Evolutionary conservation across 2,888 invertebrate species (phyloP).

Genomic region (Lutraria lutraria): DNA sequence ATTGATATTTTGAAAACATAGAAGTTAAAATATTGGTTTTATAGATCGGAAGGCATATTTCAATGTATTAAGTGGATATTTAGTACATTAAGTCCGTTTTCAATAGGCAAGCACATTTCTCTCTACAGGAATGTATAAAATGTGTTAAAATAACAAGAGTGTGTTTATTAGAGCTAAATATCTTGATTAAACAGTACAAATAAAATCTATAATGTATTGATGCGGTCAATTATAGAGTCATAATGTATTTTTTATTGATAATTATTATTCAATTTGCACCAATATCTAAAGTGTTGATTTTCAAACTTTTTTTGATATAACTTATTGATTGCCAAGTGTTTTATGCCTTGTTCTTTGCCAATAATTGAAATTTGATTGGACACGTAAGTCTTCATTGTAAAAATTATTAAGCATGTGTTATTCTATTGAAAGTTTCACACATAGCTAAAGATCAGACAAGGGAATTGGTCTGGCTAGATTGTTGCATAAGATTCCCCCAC

Average conservation of each 20-base stretch:
- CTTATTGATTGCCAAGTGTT: neutral
- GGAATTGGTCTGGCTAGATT: neutral
- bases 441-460: neutral
- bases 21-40: neutral
- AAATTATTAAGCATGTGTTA: neutral
- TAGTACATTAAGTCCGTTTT: neutral
- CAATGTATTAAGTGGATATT: too few relatives aligned
- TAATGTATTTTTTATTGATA: neutral
- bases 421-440: neutral
- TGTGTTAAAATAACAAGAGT: neutral
- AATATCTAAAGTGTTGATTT: neutral
- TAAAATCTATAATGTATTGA: constrained; percentile 10
- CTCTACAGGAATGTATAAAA: neutral
- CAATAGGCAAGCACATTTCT: neutral
- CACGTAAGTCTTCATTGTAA: neutral
- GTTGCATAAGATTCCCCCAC: neutral
- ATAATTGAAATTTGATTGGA: constrained; percentile 1
- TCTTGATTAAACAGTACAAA: neutral
- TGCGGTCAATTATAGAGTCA: neutral
- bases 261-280: constrained; percentile 1
- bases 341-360: neutral
- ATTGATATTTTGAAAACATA: too few relatives aligned
- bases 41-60: neutral
- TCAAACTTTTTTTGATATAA: neutral
- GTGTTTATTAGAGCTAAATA: constrained; percentile 5